A percentile compares a stretch with the other conserved stretches of the same genome.
These are phyloP conservation scores for Myathropa florea DNA, from an alignment of 2,888 invertebrate genomes.

Conservation along the genomic window DNA sequence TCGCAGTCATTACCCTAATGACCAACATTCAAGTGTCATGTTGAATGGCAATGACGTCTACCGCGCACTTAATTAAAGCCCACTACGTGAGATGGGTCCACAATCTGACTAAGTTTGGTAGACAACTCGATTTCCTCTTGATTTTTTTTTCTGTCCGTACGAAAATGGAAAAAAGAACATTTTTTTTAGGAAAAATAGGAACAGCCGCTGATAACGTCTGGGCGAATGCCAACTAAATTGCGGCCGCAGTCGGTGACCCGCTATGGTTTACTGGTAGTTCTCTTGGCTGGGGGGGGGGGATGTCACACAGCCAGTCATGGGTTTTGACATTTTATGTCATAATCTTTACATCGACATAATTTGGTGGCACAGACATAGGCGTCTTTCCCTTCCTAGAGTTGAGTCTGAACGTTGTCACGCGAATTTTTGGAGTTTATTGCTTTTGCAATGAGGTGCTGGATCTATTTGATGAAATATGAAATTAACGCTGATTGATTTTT, in stretches of 20 bases:
- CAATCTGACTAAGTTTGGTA: slow-evolving; percentile 29
- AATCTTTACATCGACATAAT: background rate
- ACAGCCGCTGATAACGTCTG: slow-evolving; percentile 46
- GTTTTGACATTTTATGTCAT: background rate
- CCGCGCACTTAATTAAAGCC: slow-evolving; percentile 59
- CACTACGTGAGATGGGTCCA: slow-evolving; percentile 53
- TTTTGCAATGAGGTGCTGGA: background rate
- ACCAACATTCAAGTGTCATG: slow-evolving; percentile 43
- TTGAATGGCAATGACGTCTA: slow-evolving; percentile 34
- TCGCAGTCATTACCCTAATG: slow-evolving; percentile 42
- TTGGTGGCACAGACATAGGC: background rate
- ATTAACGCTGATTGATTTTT: too few relatives aligned
- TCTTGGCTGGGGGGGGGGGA: background rate
- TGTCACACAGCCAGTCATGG: background rate
- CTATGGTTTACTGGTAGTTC: background rate
- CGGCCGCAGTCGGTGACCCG: background rate
- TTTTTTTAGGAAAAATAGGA: background rate
- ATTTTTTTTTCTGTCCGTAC: slow-evolving; percentile 16
- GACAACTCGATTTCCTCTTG: slow-evolving; percentile 45
- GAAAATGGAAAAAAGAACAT: slow-evolving; percentile 9
- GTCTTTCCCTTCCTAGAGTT: background rate
- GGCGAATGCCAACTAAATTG: slow-evolving; percentile 29
- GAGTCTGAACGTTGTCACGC: background rate
- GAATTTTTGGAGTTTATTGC: background rate
- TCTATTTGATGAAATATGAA: background rate